Conservation (phyloP, 2,113 vertebrate genomes). For the Sebastes schlegelii region DNA sequence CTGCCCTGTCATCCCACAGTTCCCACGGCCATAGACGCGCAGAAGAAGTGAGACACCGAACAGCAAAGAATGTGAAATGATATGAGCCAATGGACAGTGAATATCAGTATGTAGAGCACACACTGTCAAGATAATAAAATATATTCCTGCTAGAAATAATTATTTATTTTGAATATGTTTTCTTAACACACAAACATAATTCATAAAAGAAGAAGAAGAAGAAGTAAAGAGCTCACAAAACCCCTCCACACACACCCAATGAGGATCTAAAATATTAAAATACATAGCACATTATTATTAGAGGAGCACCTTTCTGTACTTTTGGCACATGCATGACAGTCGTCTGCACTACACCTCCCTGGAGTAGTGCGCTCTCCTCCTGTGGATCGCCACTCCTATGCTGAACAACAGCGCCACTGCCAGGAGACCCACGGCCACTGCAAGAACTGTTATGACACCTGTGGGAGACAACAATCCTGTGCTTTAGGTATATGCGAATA, state of each 20-base stretch:
- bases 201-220: constrained; percentile 3
- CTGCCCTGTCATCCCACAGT: constrained; percentile 57
- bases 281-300: constrained; percentile 29
- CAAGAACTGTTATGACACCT: constrained; percentile 73
- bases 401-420: constrained; percentile 78
- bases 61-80: constrained; percentile 58
- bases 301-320: constrained; percentile 15
- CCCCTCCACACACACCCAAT: background rate
- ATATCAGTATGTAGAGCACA: constrained; percentile 28
- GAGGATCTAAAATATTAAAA: background rate
- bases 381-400: constrained; percentile 66
- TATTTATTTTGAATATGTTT: constrained; percentile 24
- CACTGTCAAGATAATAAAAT: constrained; percentile 69
- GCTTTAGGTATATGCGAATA: background rate
- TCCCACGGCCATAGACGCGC: constrained; percentile 14
- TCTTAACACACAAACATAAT: background rate
- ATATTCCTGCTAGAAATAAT: constrained; percentile 13
- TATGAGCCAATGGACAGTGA: constrained; percentile 38
- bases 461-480: constrained; percentile 22
- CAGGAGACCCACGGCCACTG: constrained; percentile 78
- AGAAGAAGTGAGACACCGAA: constrained; percentile 59
- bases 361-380: constrained; percentile 59
- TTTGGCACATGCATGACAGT: constrained; percentile 20
- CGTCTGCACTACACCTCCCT: constrained; percentile 67
- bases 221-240: background rate